Percentiles rank a stretch among this genome's conserved stretches.
phyloP scores from a whole-genome alignment of 2,797 vertebrate genomes.

The Gastrophryne carolinensis region DNA sequence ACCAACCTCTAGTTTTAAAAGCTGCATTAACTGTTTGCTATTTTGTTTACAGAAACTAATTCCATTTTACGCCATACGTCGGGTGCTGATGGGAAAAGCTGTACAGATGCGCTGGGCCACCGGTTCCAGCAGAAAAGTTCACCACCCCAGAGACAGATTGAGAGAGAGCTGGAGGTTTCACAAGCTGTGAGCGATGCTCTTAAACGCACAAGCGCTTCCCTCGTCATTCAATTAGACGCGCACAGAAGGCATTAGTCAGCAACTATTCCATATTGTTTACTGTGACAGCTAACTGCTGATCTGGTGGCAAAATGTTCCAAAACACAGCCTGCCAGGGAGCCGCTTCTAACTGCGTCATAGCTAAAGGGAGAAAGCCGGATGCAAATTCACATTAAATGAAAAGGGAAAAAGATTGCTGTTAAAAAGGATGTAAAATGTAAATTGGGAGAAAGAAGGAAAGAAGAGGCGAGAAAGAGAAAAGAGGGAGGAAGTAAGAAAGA shows the following conservation, averaged over 20 bases:
- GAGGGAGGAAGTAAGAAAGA: too few species aligned
- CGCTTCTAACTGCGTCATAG: too few species aligned
- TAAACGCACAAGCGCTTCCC: neutral
- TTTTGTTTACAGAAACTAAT: neutral
- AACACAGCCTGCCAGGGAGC: neutral
- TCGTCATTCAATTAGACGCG: neutral
- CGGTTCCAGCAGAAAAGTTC: neutral
- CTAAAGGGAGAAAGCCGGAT: too few species aligned
- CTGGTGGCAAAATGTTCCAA: neutral
- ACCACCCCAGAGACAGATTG: neutral
- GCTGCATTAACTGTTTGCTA: neutral
- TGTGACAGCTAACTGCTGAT: neutral
- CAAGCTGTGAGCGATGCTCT: neutral
- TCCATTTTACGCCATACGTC: too few species aligned
- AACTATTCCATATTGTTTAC: neutral
- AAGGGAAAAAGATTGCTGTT: too few species aligned
- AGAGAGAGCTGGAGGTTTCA: neutral
- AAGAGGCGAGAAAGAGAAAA: too few species aligned
- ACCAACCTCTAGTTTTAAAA: too few species aligned
- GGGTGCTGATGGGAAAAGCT: neutral
- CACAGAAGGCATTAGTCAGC: neutral
- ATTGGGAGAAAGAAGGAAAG: too few species aligned
- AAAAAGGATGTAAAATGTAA: too few species aligned
- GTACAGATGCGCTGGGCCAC: neutral
- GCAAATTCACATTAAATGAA: too few species aligned